Evolutionary conservation across 1,140 invertebrate genomes (phyloP), one percentile per base, ranked within the genome.

Genomic region (Drosophila erecta): DNA sequence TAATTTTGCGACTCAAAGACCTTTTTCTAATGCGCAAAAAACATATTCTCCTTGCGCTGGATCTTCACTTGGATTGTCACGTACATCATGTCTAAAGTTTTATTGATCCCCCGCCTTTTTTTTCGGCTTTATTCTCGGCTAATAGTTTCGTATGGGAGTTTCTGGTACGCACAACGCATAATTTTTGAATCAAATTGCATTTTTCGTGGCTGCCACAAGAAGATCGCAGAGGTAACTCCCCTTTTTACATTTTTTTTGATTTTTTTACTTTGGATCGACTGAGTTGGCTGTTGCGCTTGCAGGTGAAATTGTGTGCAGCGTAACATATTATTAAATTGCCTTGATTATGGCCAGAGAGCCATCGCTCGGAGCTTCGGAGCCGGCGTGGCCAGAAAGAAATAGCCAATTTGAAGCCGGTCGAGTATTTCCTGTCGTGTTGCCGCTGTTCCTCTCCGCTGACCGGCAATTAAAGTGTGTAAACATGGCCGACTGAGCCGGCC

Each of bases 311-410:
- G 79, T 86, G 84, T 65, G 83, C 81, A 83, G 75, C 81, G 81
- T 79, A 86, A 86, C 81, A 76, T 86, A 83, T 86, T 86, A 86
- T 86, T 86, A 86, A 87, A 83, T 87, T 87, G 83, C 43, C 83
- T 86, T 86, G 81, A 86, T 86, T 86, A 79, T 81, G 83, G 81
- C 61, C 83, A 76, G 65, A 71, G 60, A 75, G 44, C 76, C 71
- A 79, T 35, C 53, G 50, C 65, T 76, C 22, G 44, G 60, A 62
- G 53, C 73, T 20, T 33, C 15, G 30, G 11, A 40, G 22, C 15
- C 27, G 47, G 40, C 6, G 40, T 40, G 43, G 57, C 44, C 57
- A 44, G 17, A 17, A 12, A 43, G 40, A 61, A 70, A 77, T 79
- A 84, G 76, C 61, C 83, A 86, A 86, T 86, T 87, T 83, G 51